A percentile compares a stretch with the other conserved stretches of the same genome.
Conservation (phyloP, 2,113 vertebrate species). For the Phyllostomus discolor region DNA sequence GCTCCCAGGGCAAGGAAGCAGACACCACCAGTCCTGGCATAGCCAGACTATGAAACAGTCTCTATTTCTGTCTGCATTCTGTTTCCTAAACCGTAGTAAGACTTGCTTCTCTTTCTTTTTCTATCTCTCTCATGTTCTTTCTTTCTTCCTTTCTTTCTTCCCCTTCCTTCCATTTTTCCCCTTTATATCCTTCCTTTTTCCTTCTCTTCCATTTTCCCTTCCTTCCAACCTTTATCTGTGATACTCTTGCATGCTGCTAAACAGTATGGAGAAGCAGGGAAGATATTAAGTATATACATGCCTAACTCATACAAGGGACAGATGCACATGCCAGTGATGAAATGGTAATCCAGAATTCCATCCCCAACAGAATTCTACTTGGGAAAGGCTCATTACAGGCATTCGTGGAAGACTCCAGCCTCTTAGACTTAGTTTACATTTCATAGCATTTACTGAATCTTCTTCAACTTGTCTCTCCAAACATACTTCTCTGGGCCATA, state of each 20-base stretch:
- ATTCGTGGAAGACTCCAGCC: not conserved
- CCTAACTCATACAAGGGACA: not conserved
- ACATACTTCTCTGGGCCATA: conserved; percentile 32
- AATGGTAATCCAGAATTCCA: not conserved
- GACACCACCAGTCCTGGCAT: not conserved
- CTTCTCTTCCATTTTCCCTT: not conserved
- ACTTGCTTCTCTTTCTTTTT: not conserved
- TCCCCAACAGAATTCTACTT: not conserved
- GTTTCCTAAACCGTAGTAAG: not conserved
- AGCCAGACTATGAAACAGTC: not conserved
- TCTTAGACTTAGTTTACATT: conserved; percentile 29
- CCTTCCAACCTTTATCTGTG: not conserved
- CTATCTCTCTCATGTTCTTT: not conserved
- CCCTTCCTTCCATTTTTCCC: not conserved
- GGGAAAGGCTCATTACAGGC: not conserved
- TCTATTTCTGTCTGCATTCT: not conserved
- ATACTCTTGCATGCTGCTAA: not conserved
- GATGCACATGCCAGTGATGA: not conserved
- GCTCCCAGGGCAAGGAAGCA: not conserved
- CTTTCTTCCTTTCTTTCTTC: not conserved
- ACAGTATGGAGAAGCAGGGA: too few species aligned
- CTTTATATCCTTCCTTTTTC: not conserved
- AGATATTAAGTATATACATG: fast-evolving
- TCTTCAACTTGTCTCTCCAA: conserved; percentile 43
- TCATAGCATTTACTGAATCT: conserved; percentile 48